A percentile compares a stretch with the other conserved stretches of the same genome.
phyloP scores from a whole-genome alignment of 1,140 invertebrate species.

The Drosophila azteca region DNA sequence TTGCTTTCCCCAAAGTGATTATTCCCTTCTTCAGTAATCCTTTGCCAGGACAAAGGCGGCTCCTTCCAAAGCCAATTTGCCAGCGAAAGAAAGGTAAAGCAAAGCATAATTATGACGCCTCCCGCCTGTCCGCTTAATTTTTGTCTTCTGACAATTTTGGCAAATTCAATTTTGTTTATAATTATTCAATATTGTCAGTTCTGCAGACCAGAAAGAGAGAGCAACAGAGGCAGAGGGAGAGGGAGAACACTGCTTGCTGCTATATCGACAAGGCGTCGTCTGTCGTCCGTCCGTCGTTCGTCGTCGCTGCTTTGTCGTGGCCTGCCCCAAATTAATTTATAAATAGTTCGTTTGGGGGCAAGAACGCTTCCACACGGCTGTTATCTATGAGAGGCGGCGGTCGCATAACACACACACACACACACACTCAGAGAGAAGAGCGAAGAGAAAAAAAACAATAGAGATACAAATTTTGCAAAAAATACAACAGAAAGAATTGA shows the following conservation, averaged over 20 bases:
- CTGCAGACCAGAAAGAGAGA: constrained; percentile 23
- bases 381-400: constrained; percentile 54
- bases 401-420: constrained; percentile 46
- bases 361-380: constrained; percentile 56
- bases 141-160: constrained; percentile 48
- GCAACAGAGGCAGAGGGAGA: constrained; percentile 9
- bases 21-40: background rate
- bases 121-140: constrained; percentile 43
- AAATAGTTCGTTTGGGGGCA: constrained; percentile 64
- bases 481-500: constrained; percentile 9
- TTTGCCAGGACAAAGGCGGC: background rate
- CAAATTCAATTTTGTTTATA: constrained; percentile 70
- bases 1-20: background rate
- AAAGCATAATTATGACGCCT: constrained; percentile 62
- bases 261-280: constrained; percentile 71
- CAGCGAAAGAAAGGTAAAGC: constrained; percentile 13
- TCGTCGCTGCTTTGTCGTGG: constrained; percentile 33
- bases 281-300: constrained; percentile 33
- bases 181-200: constrained; percentile 74
- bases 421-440: background rate
- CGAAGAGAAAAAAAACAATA: constrained; percentile 24
- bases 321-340: constrained; percentile 78
- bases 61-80: constrained; percentile 30
- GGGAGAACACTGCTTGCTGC: constrained; percentile 24
- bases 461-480: constrained; percentile 38